Percentiles rank a stretch among this genome's conserved stretches.
phyloP scores from a whole-genome alignment of 2,113 vertebrate genomes.

The Lota lota region DNA sequence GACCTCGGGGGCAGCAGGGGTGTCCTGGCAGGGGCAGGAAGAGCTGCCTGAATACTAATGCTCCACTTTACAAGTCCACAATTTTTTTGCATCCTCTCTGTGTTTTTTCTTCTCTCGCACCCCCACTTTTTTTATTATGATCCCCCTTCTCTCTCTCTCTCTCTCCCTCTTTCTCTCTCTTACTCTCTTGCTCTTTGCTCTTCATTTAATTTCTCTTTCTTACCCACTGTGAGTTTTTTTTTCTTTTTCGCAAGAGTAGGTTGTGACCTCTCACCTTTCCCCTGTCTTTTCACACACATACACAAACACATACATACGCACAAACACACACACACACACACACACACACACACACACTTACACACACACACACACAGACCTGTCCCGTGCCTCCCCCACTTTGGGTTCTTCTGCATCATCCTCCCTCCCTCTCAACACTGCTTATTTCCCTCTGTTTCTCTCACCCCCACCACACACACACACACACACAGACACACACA shows the following conservation, averaged over 20 bases:
- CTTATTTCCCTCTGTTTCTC: constrained; percentile 48
- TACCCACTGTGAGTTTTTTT: constrained; percentile 22
- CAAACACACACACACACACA: too few species aligned
- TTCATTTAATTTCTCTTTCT: constrained; percentile 24
- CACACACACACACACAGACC: too few species aligned
- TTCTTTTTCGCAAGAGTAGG: not conserved
- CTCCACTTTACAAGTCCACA: constrained; percentile 79
- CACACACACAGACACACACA: not conserved
- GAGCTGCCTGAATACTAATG: constrained; percentile 86
- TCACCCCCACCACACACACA: not conserved
- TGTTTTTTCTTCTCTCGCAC: constrained; percentile 30
- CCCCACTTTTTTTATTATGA: constrained; percentile 9
- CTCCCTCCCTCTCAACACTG: too few species aligned
- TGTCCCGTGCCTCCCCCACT: not conserved
- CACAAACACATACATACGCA: too few species aligned
- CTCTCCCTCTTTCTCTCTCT: constrained; percentile 19
- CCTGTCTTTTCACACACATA: constrained; percentile 8
- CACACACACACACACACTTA: too few species aligned
- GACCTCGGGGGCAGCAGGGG: constrained; percentile 54
- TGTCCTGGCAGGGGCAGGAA: constrained; percentile 32
- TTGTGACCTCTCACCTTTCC: too few species aligned
- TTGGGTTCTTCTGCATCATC: not conserved
- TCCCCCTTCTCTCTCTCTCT: constrained; percentile 9
- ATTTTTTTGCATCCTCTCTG: constrained; percentile 55
- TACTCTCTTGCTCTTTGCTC: constrained; percentile 10